Conservation (phyloP, 2,113 vertebrate species). For the Neogale vison region DNA sequence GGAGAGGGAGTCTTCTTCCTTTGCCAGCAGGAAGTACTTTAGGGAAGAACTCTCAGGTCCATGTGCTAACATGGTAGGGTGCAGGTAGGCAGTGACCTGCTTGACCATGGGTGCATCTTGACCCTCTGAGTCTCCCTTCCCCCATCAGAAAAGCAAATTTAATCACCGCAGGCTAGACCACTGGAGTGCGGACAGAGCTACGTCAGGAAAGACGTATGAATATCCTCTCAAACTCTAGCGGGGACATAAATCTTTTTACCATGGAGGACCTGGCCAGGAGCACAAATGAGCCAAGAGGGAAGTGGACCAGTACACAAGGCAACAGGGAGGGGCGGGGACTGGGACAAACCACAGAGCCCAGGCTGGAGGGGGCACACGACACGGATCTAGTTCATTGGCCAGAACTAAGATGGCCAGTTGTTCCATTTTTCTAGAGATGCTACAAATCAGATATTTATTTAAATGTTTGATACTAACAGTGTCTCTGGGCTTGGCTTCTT, state of each 20-base stretch:
- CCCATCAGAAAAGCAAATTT: neutral
- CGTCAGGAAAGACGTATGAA: neutral
- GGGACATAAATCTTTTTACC: neutral
- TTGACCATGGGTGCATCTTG: neutral
- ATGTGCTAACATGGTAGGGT: no score
- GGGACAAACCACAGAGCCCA: neutral
- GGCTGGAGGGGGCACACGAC: neutral
- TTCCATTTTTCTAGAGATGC: neutral
- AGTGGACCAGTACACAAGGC: neutral
- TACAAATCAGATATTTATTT: neutral
- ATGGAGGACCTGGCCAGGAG: no score
- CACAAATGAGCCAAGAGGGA: neutral
- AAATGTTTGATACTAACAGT: neutral
- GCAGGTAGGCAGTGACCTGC: neutral
- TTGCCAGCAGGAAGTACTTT: neutral
- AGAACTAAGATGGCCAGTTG: neutral
- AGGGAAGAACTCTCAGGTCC: neutral
- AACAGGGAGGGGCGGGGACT: neutral
- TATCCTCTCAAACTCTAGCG: neutral
- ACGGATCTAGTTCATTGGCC: fast-evolving
- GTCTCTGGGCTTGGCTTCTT: neutral
- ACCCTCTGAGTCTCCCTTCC: neutral
- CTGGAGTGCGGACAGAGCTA: neutral
- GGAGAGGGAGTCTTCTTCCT: neutral
- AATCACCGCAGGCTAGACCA: no score